phyloP scores from a whole-genome alignment of 2,797 vertebrate genomes.

The Acanthurus tractus region DNA sequence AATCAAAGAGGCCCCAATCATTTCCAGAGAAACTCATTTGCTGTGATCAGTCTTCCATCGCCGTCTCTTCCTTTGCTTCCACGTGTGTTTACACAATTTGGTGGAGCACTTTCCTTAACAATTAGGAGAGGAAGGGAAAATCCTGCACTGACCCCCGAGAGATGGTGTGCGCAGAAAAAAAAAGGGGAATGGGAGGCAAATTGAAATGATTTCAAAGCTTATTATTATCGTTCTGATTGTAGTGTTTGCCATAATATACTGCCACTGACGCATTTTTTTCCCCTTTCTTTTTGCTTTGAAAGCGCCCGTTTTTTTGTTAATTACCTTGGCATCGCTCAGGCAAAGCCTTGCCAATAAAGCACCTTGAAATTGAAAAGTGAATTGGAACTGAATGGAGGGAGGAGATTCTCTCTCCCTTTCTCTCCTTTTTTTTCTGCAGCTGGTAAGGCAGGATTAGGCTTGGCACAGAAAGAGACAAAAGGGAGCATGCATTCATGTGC shows the following conservation, averaged over 20 bases:
- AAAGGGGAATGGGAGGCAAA: conserved; percentile 52
- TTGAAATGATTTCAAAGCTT: conserved; percentile 65
- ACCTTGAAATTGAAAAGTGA: conserved; percentile 89
- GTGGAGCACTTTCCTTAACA: conserved; percentile 56
- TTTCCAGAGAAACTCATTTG: conserved; percentile 65
- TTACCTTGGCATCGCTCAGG: conserved; percentile 80
- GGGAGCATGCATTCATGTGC: conserved; percentile 51
- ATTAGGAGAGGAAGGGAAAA: conserved; percentile 55
- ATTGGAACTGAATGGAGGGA: conserved; percentile 83
- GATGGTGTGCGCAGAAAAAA: conserved; percentile 33
- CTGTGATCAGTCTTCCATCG: conserved; percentile 69
- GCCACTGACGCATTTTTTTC: conserved; percentile 34
- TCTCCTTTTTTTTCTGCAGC: conserved; percentile 67
- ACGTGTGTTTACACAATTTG: conserved; percentile 63
- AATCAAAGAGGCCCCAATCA: conserved; percentile 57
- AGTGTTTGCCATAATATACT: conserved; percentile 60
- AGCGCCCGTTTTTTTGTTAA: conserved; percentile 76
- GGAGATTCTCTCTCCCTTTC: conserved; percentile 74
- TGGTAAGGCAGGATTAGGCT: conserved; percentile 85
- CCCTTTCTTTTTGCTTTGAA: conserved; percentile 72
- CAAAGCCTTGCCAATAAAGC: conserved; percentile 82
- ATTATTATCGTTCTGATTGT: conserved; percentile 71
- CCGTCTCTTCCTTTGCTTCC: conserved; percentile 58
- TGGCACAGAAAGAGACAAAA: conserved; percentile 82
- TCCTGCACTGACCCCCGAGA: conserved; percentile 48